phyloP scores from a whole-genome alignment of 2,888 invertebrate genomes.

The Chrysolina americana region DNA sequence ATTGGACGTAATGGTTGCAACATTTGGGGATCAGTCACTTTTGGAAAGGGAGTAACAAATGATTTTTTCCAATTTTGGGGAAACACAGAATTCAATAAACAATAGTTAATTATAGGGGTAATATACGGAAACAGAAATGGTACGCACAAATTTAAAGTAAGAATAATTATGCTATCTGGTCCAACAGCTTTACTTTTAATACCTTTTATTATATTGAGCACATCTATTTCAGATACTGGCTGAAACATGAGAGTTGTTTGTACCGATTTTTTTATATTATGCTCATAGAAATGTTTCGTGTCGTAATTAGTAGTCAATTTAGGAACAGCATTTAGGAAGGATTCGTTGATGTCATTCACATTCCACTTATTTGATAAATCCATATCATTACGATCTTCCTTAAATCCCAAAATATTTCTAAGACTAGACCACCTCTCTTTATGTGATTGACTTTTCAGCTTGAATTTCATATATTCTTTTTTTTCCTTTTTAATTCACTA shows the following conservation, averaged over 20 bases:
- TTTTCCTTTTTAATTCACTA: neutral
- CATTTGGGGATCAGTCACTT: no score
- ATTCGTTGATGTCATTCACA: neutral
- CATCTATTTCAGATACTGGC: constrained; percentile 31
- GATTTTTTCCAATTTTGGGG: neutral
- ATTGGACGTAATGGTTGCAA: neutral
- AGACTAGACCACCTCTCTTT: neutral
- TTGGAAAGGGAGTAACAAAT: no score
- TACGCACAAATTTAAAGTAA: no score
- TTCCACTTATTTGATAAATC: neutral
- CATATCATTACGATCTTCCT: neutral
- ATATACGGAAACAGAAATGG: no score
- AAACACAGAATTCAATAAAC: neutral
- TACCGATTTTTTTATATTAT: constrained; percentile 6
- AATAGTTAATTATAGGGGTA: no score
- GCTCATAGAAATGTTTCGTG: neutral
- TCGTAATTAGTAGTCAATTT: neutral
- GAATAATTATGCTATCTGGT: no score
- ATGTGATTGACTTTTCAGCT: neutral
- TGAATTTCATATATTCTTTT: constrained; percentile 11
- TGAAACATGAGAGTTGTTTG: constrained; percentile 22
- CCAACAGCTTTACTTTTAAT: neutral
- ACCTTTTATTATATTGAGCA: constrained; percentile 26
- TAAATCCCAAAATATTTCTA: neutral
- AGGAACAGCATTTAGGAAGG: neutral